Evolutionary conservation across 2,888 invertebrate species (phyloP).

Genomic region (Malthinus flaveolus): DNA sequence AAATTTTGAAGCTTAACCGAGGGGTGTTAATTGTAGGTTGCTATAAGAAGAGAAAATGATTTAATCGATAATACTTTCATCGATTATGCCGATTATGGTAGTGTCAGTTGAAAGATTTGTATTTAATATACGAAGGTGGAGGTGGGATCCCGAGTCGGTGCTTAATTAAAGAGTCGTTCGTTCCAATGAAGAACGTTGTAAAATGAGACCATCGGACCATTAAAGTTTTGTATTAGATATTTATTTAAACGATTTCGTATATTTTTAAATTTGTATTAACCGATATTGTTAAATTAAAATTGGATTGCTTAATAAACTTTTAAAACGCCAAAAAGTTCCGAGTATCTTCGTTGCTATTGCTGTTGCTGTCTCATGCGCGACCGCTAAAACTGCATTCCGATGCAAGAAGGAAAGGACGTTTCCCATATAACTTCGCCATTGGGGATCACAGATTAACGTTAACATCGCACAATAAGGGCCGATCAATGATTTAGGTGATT

Average conservation of each 20-base stretch:
- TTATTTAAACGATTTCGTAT: constrained; percentile 13
- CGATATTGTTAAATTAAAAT: too few relatives aligned
- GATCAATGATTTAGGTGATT: constrained; percentile 25
- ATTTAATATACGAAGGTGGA: constrained; percentile 26
- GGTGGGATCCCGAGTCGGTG: constrained; percentile 29
- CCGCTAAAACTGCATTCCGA: constrained; percentile 31
- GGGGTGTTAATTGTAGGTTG: constrained; percentile 13
- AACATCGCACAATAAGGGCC: constrained; percentile 36
- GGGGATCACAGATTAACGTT: constrained; percentile 34
- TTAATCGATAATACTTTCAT: constrained; percentile 21
- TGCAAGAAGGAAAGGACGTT: constrained; percentile 31
- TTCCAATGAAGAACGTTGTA: constrained; percentile 31
- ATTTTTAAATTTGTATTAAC: too few relatives aligned
- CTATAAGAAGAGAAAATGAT: constrained; percentile 17
- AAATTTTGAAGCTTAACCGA: background rate
- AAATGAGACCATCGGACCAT: too few relatives aligned
- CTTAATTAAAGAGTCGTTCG: constrained; percentile 36
- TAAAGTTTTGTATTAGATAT: constrained; percentile 20
- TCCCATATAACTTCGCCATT: constrained; percentile 35
- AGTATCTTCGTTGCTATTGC: too few relatives aligned
- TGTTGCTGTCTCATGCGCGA: background rate
- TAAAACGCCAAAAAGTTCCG: too few relatives aligned
- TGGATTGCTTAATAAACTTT: too few relatives aligned
- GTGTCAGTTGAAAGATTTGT: constrained; percentile 19
- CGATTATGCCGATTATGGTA: constrained; percentile 25